Percentiles rank a stretch among this genome's conserved stretches.
These are phyloP conservation scores for Cettia cetti DNA, from an alignment of 2,113 vertebrate species.

Conservation along the genomic window DNA sequence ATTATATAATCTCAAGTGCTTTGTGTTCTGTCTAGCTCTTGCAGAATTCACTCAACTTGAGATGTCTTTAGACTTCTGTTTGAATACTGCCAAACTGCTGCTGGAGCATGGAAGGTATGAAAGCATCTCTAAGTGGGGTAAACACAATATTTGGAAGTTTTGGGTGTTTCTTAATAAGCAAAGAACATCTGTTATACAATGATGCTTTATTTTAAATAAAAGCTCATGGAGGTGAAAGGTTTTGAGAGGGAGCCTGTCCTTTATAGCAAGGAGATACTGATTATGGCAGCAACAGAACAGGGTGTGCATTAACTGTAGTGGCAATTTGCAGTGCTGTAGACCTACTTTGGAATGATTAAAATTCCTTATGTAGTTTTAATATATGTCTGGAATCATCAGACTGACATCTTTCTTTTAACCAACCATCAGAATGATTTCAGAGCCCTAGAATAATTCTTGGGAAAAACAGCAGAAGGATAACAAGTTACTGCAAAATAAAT, in stretches of 20 bases:
- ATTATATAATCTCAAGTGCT: not conserved
- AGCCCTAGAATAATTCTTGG: not conserved
- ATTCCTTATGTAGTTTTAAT: not conserved
- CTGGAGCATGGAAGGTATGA: slow-evolving; percentile 84
- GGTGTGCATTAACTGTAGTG: not conserved
- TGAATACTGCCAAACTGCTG: slow-evolving; percentile 81
- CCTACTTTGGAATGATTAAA: not conserved
- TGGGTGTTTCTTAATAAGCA: not conserved
- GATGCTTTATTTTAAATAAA: not conserved
- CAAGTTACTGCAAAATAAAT: not conserved
- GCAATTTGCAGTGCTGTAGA: not conserved
- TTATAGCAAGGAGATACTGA: not conserved
- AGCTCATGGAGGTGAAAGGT: not conserved
- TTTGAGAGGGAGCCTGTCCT: not conserved
- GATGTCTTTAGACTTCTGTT: slow-evolving; percentile 79
- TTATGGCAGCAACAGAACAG: not conserved
- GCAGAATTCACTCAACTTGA: slow-evolving; percentile 74
- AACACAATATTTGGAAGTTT: not conserved
- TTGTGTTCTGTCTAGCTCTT: slow-evolving; percentile 71
- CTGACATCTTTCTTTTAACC: not conserved
- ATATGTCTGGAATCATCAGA: not conserved
- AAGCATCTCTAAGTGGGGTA: not conserved
- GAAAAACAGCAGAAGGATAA: not conserved
- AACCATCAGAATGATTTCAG: not conserved
- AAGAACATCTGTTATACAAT: not conserved